A percentile compares a stretch with the other conserved stretches of the same genome.
phyloP scores from a whole-genome alignment of 2,888 invertebrate species.

The Ennomos fuscantarius region DNA sequence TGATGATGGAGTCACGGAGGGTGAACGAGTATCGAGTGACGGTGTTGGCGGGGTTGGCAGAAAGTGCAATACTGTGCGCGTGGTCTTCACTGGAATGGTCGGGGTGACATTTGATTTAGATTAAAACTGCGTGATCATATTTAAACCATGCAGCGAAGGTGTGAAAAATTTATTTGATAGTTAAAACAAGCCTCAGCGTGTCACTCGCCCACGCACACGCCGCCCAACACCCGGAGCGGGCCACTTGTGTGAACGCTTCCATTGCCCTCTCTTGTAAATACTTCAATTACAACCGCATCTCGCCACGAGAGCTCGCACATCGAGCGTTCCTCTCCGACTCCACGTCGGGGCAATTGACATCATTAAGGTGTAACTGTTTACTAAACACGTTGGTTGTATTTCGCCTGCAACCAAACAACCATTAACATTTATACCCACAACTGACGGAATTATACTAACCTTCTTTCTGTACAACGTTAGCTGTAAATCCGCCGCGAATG shows the following conservation, averaged over 20 bases:
- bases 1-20: too few relatives aligned
- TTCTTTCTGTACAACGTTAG: conserved; percentile 1
- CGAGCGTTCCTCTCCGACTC: conserved; percentile 22
- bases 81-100: too few relatives aligned
- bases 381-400: conserved; percentile 26
- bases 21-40: too few relatives aligned
- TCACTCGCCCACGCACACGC: conserved; percentile 23
- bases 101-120: too few relatives aligned
- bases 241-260: conserved; percentile 12
- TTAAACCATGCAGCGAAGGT: too few relatives aligned
- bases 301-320: conserved; percentile 25
- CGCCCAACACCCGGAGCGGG: too few relatives aligned
- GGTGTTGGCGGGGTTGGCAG: too few relatives aligned
- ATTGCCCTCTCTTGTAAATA: conserved; percentile 16
- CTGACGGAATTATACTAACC: conserved; percentile 8
- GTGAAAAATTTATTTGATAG: too few relatives aligned
- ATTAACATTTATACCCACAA: conserved; percentile 8
- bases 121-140: too few relatives aligned
- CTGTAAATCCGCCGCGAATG: background rate
- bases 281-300: conserved; percentile 27
- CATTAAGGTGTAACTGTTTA: conserved; percentile 31
- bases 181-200: background rate
- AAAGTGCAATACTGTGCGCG: too few relatives aligned
- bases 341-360: conserved; percentile 16
- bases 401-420: conserved; percentile 14